A percentile compares a stretch with the other conserved stretches of the same genome.
Conservation (phyloP, 2,888 invertebrate species). For the Mimachlamys varia region DNA sequence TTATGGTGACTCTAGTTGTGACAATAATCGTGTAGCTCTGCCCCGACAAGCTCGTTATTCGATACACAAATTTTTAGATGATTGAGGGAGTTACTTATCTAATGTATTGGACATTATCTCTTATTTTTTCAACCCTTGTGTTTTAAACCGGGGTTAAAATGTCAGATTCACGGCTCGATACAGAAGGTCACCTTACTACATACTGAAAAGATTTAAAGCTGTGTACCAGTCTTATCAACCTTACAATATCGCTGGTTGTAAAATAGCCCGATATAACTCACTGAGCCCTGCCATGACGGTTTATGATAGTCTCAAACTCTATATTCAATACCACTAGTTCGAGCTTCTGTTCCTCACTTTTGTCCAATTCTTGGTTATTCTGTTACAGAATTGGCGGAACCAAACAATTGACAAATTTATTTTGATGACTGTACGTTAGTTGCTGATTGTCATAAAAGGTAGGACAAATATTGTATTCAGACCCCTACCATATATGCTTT, state of each 20-base stretch:
- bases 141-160: background rate
- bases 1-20: background rate
- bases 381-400: background rate
- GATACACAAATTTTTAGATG: background rate
- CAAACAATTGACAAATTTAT: background rate
- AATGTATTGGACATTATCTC: background rate
- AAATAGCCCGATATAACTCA: background rate
- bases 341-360: background rate
- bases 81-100: background rate
- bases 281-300: background rate
- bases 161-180: constrained; percentile 1
- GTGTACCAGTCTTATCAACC: background rate
- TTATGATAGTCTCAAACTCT: background rate
- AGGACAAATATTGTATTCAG: background rate
- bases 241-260: background rate
- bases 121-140: background rate
- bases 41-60: background rate
- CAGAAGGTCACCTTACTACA: background rate
- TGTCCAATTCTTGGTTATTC: background rate
- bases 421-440: background rate
- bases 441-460: background rate
- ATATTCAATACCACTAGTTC: background rate
- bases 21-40: background rate
- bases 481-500: background rate
- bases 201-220: background rate